phyloP scores from a whole-genome alignment of 2,888 invertebrate species.

The Synergus gifuensis region DNA sequence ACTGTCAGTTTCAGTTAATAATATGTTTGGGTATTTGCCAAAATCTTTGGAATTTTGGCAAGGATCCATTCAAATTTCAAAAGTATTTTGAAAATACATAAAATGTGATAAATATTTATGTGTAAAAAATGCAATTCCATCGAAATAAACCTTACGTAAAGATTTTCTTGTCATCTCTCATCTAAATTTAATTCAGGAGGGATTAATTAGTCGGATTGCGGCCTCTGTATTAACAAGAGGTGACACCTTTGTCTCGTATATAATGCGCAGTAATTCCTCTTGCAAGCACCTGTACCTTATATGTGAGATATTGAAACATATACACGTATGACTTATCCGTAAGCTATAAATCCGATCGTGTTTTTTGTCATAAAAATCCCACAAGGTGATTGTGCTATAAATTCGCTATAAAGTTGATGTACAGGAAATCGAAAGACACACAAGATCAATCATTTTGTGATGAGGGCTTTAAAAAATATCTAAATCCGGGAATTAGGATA shows the following conservation, averaged over 20 bases:
- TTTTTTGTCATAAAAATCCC: conserved; percentile 12
- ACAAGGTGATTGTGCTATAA: conserved; percentile 6
- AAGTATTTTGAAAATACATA: background rate
- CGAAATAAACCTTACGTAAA: background rate
- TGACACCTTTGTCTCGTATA: conserved; percentile 15
- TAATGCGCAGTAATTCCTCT: background rate
- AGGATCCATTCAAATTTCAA: background rate
- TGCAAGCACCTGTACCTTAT: background rate
- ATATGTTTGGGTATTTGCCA: too few relatives aligned
- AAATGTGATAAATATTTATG: too few relatives aligned
- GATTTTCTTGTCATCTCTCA: conserved; percentile 10
- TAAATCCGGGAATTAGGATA: too few relatives aligned
- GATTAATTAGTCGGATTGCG: conserved; percentile 22
- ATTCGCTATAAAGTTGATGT: background rate
- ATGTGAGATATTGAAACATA: background rate
- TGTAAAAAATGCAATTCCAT: too few relatives aligned
- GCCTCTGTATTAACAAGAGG: conserved; percentile 6
- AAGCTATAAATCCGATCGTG: background rate
- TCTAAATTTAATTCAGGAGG: conserved; percentile 1
- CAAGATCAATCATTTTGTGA: background rate
- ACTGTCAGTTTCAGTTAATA: too few relatives aligned
- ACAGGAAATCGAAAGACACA: background rate
- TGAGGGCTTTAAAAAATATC: background rate
- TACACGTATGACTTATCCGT: background rate
- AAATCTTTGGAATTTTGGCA: background rate